Conservation (phyloP, 2,888 invertebrate genomes). For the Oligia strigilis region DNA sequence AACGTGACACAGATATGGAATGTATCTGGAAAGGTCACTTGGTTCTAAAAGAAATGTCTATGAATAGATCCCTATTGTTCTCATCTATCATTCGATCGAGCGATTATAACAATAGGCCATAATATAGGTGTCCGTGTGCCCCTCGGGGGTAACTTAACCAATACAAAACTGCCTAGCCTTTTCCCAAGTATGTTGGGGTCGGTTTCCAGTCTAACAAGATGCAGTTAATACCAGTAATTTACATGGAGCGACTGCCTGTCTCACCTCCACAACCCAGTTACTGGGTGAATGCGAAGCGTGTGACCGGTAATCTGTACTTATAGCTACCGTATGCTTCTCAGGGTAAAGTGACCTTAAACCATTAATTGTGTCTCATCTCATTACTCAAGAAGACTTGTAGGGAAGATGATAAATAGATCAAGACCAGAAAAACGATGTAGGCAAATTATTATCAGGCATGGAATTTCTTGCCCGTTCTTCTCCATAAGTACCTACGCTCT, state of each 20-base stretch:
- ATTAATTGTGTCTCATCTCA: too few relatives aligned
- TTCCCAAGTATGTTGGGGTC: not conserved
- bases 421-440: too few relatives aligned
- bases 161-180: not conserved
- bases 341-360: too few relatives aligned
- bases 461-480: too few relatives aligned
- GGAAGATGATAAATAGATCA: too few relatives aligned
- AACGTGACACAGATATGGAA: not conserved
- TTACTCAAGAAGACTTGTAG: too few relatives aligned
- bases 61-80: not conserved
- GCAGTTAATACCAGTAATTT: not conserved
- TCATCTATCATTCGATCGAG: not conserved
- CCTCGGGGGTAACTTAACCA: not conserved
- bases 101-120: too few relatives aligned
- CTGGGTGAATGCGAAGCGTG: not conserved
- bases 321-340: too few relatives aligned
- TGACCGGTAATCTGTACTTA: not conserved
- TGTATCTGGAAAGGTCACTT: constrained; percentile 8
- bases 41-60: not conserved
- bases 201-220: not conserved
- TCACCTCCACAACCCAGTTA: not conserved
- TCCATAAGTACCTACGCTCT: too few relatives aligned
- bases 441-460: not conserved
- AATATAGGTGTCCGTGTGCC: not conserved
- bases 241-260: not conserved